Percentiles rank a stretch among this genome's conserved stretches.
Conservation (phyloP, 2,797 vertebrate species). For the Epinephelus malabaricus region DNA sequence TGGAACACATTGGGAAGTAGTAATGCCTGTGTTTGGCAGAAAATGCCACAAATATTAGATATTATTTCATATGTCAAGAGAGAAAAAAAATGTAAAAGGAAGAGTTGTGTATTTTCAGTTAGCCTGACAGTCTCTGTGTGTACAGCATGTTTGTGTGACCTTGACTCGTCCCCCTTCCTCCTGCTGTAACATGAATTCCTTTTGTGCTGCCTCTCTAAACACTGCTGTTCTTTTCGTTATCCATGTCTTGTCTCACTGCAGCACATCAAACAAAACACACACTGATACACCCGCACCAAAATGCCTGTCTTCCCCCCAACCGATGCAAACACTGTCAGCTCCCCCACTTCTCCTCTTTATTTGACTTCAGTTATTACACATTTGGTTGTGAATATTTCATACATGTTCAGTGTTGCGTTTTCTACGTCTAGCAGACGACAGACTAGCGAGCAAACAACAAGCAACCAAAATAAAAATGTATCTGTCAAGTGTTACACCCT, state of each 20-base stretch:
- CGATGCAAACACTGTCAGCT: slow-evolving; percentile 42
- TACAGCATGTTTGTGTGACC: slow-evolving; percentile 37
- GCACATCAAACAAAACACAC: slow-evolving; percentile 61
- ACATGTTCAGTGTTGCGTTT: slow-evolving; percentile 48
- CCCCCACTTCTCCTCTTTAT: slow-evolving; percentile 26
- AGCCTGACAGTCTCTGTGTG: slow-evolving; percentile 3
- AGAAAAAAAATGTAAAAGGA: not conserved
- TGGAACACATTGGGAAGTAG: slow-evolving; percentile 1
- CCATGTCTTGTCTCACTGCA: slow-evolving; percentile 62
- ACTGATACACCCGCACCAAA: slow-evolving; percentile 38
- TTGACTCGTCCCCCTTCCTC: slow-evolving; percentile 40
- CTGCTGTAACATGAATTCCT: slow-evolving; percentile 42
- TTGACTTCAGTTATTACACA: slow-evolving; percentile 49
- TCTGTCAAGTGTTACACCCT: slow-evolving; percentile 49
- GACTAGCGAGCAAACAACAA: slow-evolving; percentile 44
- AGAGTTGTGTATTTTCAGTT: not conserved
- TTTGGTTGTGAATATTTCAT: slow-evolving; percentile 66
- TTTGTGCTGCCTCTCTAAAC: slow-evolving; percentile 46
- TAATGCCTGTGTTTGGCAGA: not conserved
- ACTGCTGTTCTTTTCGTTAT: slow-evolving; percentile 47
- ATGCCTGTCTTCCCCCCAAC: not conserved
- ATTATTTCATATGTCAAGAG: not conserved
- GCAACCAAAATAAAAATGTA: slow-evolving; percentile 50
- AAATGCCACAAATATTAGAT: not conserved
- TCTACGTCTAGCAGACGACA: slow-evolving; percentile 45